Evolutionary conservation across 2,888 invertebrate species (phyloP).

Genomic region (Blastobasis adustella): DNA sequence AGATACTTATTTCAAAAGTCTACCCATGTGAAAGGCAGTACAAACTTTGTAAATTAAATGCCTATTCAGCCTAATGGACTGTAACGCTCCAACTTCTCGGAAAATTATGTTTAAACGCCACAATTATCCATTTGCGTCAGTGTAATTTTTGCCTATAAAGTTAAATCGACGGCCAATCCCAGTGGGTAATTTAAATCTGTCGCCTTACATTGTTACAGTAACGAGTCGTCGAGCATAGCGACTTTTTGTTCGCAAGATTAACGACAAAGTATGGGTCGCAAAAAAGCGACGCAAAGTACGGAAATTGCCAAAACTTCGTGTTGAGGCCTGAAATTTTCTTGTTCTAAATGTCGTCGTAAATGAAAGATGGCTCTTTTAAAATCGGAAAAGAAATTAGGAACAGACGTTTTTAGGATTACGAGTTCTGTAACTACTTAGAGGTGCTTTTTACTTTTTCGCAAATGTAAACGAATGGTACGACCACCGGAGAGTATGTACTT

Average conservation of each 20-base stretch:
- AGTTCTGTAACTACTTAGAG: slow-evolving; percentile 58
- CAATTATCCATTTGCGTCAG: too few species aligned
- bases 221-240: slow-evolving; percentile 48
- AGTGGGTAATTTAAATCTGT: slow-evolving; percentile 53
- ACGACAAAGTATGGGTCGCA: slow-evolving; percentile 68
- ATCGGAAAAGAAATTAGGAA: slow-evolving; percentile 72
- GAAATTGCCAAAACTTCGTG: slow-evolving; percentile 72
- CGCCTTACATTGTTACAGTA: slow-evolving; percentile 51
- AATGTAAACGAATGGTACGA: slow-evolving; percentile 3
- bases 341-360: slow-evolving; percentile 71
- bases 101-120: too few species aligned
- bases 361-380: slow-evolving; percentile 72
- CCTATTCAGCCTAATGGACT: too few species aligned
- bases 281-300: slow-evolving; percentile 65
- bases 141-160: neutral
- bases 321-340: slow-evolving; percentile 69
- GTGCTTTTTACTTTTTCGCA: slow-evolving; percentile 29
- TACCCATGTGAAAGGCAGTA: too few species aligned
- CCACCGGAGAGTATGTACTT: neutral
- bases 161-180: slow-evolving; percentile 22
- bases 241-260: slow-evolving; percentile 70
- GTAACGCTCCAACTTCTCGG: too few species aligned
- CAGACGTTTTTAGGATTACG: slow-evolving; percentile 69
- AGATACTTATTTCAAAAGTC: too few species aligned
- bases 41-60: too few species aligned